Conservation (phyloP, 2,888 invertebrate genomes). For the Gandaritis pyraliata region DNA sequence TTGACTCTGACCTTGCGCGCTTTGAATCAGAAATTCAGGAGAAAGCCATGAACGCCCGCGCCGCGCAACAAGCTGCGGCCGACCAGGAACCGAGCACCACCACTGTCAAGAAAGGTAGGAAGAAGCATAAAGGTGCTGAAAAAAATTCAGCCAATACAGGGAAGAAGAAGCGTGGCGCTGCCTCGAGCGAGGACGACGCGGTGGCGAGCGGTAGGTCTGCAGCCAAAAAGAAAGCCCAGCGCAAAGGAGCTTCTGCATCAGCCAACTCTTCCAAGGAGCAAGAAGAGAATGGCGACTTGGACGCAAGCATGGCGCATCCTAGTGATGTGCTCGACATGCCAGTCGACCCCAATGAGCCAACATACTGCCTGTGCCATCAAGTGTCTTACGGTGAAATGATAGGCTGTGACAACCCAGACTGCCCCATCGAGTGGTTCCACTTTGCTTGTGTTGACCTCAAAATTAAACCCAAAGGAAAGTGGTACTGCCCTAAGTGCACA, state of each 20-base stretch:
- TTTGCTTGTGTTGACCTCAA: conserved; percentile 96
- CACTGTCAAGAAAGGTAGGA: conserved; percentile 78
- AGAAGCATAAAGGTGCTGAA: conserved; percentile 74
- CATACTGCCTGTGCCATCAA: conserved; percentile 99
- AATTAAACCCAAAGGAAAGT: conserved; percentile 96
- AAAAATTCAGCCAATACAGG: conserved; percentile 69
- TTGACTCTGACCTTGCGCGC: conserved; percentile 97
- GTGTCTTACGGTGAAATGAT: conserved; percentile 99
- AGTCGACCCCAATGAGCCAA: conserved; percentile 98
- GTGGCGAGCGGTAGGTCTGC: conserved; percentile 68
- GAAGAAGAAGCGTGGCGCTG: conserved; percentile 82
- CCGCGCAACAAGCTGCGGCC: conserved; percentile 79
- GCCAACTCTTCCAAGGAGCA: conserved; percentile 71
- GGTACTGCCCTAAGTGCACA: conserved; percentile 97
- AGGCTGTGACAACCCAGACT: conserved; percentile 96
- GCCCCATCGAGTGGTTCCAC: conserved; percentile 98
- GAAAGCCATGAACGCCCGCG: conserved; percentile 91
- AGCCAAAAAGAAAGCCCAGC: conserved; percentile 74
- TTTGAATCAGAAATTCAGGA: conserved; percentile 99
- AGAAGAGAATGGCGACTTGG: conserved; percentile 79
- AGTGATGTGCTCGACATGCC: conserved; percentile 96
- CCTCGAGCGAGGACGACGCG: conserved; percentile 80
- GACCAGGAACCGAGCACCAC: conserved; percentile 75
- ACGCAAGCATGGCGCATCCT: conserved; percentile 89
- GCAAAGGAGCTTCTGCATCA: conserved; percentile 68